Evolutionary conservation across 1,140 invertebrate genomes (phyloP).

Genomic region (Colletes latitarsis): DNA sequence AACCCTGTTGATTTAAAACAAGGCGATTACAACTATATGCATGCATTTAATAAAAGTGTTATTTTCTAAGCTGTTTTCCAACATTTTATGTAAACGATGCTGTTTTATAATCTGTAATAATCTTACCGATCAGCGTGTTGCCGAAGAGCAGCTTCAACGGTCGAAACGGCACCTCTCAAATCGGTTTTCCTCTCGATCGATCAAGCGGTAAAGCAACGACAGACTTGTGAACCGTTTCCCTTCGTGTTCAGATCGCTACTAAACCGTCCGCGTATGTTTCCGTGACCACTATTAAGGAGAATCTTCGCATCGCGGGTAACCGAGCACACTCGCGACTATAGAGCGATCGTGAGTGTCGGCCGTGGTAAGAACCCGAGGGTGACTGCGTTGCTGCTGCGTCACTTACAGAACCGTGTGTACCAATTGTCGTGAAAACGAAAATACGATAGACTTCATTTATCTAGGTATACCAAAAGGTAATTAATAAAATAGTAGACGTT

Average conservation of each 20-base stretch:
- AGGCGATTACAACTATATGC: too few species aligned
- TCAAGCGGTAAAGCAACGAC: not conserved
- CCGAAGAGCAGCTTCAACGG: not conserved
- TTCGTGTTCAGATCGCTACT: conserved; percentile 43
- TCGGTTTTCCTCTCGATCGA: not conserved
- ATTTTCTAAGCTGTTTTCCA: too few species aligned
- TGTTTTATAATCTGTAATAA: not conserved
- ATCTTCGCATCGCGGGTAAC: conserved; percentile 8
- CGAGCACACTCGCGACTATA: conserved; percentile 14
- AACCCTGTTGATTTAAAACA: too few species aligned
- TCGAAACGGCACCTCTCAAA: not conserved
- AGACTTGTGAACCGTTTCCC: conserved; percentile 19
- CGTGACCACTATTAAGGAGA: conserved; percentile 11
- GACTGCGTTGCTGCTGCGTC: not conserved
- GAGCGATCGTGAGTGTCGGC: conserved; percentile 6
- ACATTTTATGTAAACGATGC: too few species aligned
- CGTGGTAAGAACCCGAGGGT: not conserved
- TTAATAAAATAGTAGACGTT: too few species aligned
- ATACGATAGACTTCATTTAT: too few species aligned
- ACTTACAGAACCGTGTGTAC: conserved; percentile 26
- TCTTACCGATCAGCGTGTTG: not conserved
- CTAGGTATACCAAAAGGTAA: too few species aligned
- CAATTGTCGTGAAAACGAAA: not conserved
- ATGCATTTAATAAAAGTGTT: too few species aligned
- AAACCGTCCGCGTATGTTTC: conserved; percentile 15